Conservation (phyloP, 2,797 vertebrate genomes). For the Ctenopoma multispine region DNA sequence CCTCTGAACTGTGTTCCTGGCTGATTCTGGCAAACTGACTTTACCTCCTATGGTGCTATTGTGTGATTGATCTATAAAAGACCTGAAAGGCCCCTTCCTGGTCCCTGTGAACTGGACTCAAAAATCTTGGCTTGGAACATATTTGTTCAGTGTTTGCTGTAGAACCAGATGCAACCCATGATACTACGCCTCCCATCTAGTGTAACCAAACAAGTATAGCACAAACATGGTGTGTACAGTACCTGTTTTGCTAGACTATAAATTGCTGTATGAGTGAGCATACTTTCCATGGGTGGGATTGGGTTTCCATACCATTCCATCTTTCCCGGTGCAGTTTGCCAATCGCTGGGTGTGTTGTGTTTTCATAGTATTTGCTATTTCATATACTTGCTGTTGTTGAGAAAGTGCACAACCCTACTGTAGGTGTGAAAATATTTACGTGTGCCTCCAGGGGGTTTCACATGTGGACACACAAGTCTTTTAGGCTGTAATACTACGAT, state of each 20-base stretch:
- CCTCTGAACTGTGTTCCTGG: conserved; percentile 19
- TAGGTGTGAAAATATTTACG: conserved; percentile 14
- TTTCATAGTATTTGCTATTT: conserved; percentile 50
- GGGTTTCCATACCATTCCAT: conserved; percentile 58
- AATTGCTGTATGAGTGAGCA: conserved; percentile 25
- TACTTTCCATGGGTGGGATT: conserved; percentile 70
- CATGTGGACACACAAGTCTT: conserved; percentile 12
- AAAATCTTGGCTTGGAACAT: background rate
- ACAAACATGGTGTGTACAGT: background rate
- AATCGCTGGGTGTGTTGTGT: conserved; percentile 59
- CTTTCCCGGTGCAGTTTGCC: conserved; percentile 41
- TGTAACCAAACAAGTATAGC: conserved; percentile 36
- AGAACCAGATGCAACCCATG: conserved; percentile 23
- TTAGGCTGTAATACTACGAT: background rate
- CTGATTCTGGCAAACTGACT: conserved; percentile 19
- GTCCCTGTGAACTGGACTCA: background rate
- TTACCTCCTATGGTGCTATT: conserved; percentile 40
- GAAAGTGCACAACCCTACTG: background rate
- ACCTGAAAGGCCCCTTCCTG: background rate
- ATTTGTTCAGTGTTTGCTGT: conserved; percentile 31
- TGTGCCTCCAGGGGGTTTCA: conserved; percentile 12
- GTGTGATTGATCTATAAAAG: conserved; percentile 48
- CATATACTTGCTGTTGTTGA: conserved; percentile 8
- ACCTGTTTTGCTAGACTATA: conserved; percentile 55
- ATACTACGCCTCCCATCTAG: conserved; percentile 27